A percentile compares a stretch with the other conserved stretches of the same genome.
Conservation (phyloP, 2,888 invertebrate species). For the Plutella xylostella region DNA sequence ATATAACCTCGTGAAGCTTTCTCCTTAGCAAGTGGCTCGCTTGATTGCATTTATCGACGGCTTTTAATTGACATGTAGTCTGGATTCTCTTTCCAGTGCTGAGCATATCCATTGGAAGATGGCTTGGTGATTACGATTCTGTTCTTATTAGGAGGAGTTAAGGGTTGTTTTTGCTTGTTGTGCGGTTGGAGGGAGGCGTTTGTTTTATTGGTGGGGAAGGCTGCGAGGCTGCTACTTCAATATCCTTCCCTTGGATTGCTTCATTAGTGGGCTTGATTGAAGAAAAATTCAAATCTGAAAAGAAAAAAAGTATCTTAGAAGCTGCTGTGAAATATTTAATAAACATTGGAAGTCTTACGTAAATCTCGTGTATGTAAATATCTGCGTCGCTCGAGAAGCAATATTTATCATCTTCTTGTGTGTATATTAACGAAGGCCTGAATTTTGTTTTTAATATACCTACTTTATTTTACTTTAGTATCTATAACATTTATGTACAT, state of each 20-base stretch:
- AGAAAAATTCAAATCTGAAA: conserved; percentile 50
- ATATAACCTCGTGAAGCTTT: conserved; percentile 47
- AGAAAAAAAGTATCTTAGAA: conserved; percentile 39
- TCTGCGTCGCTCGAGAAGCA: too few species aligned
- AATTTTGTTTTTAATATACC: too few species aligned
- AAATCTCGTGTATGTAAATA: too few species aligned
- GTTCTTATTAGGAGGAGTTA: conserved; percentile 30
- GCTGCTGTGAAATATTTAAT: too few species aligned
- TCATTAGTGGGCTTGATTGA: conserved; percentile 58
- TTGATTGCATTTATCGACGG: conserved; percentile 45
- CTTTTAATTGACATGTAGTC: conserved; percentile 58
- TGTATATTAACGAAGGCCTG: too few species aligned
- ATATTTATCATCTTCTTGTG: too few species aligned
- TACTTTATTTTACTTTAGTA: too few species aligned
- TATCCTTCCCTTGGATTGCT: conserved; percentile 64
- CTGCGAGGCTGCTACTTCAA: conserved; percentile 54
- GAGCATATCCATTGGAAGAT: conserved; percentile 40
- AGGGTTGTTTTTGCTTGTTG: conserved; percentile 33
- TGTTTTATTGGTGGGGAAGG: conserved; percentile 55
- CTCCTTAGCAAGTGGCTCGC: conserved; percentile 41
- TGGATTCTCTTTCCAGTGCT: conserved; percentile 43
- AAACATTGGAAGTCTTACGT: too few species aligned
- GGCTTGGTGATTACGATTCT: conserved; percentile 31
- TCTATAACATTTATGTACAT: too few species aligned
- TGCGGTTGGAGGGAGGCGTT: conserved; percentile 27